These are phyloP conservation scores for Melikaiella ostensackeni DNA, from an alignment of 2,888 invertebrate species.

Conservation along the genomic window DNA sequence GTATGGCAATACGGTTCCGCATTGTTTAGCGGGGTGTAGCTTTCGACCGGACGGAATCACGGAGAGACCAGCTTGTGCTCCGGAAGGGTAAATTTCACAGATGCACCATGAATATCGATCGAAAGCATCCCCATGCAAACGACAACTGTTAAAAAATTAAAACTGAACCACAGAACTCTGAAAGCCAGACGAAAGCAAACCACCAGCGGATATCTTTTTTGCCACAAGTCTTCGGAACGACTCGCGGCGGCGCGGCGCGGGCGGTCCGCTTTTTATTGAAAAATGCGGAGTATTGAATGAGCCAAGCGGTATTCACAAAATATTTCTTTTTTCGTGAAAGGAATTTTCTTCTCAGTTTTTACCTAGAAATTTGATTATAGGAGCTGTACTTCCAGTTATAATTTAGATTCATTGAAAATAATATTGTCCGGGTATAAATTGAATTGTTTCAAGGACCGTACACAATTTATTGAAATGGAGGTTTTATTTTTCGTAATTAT, in stretches of 20 bases:
- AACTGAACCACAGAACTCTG: neutral
- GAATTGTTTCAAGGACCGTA: neutral
- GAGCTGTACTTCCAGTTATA: neutral
- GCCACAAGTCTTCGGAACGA: neutral
- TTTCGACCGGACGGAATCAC: slow-evolving; percentile 19
- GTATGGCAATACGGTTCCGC: slow-evolving; percentile 53
- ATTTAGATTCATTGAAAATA: neutral
- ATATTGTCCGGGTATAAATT: neutral
- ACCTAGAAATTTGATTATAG: neutral
- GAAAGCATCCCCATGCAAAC: slow-evolving; percentile 50
- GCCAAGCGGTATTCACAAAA: neutral
- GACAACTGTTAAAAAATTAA: slow-evolving; percentile 46
- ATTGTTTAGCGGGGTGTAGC: slow-evolving; percentile 41
- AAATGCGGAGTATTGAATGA: neutral
- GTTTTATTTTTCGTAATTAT: neutral
- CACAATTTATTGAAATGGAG: neutral
- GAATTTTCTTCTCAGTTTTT: neutral
- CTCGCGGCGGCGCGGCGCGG: neutral
- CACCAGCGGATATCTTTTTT: slow-evolving; percentile 2
- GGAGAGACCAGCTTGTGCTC: slow-evolving; percentile 49
- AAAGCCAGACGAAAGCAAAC: neutral
- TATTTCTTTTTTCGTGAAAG: neutral
- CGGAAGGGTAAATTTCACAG: slow-evolving; percentile 69
- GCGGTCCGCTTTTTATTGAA: neutral
- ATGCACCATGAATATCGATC: slow-evolving; percentile 65